Evolutionary conservation across 2,888 invertebrate species (phyloP), one percentile per base, ranked within the genome.

Genomic region (Papilio demoleus): DNA sequence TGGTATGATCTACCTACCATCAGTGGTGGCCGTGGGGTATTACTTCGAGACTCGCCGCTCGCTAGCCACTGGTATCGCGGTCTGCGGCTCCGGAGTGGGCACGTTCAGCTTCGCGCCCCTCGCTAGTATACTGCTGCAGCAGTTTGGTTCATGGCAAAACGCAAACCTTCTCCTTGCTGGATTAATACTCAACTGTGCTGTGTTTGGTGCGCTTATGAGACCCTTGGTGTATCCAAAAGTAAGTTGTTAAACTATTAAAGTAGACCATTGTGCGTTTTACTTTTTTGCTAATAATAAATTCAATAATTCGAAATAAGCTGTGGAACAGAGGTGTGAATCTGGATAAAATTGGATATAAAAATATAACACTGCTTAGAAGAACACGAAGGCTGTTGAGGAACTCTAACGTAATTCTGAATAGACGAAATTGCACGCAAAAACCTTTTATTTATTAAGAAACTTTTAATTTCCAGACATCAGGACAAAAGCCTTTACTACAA

Each of bases 1-100:
- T 83, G 98, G 98, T 72, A 95, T 98, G 93, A 97, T 98, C 79
- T 98, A 98, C 88, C 94, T 99, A 59, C 99, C 99, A 0, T 99
- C 99, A 1, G 99, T 99, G 45, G 99, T 99, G 12, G 97, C 97
- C 66, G 99, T 99, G 31, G 98, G 98, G 6, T 98, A 98, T 90
- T 99, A 99, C 93, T 99, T 99, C 91, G 99, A 99, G 91, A 97
- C 98, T 59, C 97, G 97, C 79, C 94, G 99, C 72, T 98, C 99
- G 12, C 92, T 99, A 73, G 99, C 99, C 60, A 99, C 99, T 64
- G 99, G 96, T 65, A 97, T 97, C 70, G 99, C 99, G 0, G 99
- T 99, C 0, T 99, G 99, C 83, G 99, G 99, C 8, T 98, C 98
- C 0, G 99, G 99, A 3, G 92, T 93, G 2, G 99, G 99, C 59